Percentiles rank a stretch among this genome's conserved stretches.
These are phyloP conservation scores for Dermatemys mawii DNA, from an alignment of 2,113 vertebrate species.

Conservation along the genomic window DNA sequence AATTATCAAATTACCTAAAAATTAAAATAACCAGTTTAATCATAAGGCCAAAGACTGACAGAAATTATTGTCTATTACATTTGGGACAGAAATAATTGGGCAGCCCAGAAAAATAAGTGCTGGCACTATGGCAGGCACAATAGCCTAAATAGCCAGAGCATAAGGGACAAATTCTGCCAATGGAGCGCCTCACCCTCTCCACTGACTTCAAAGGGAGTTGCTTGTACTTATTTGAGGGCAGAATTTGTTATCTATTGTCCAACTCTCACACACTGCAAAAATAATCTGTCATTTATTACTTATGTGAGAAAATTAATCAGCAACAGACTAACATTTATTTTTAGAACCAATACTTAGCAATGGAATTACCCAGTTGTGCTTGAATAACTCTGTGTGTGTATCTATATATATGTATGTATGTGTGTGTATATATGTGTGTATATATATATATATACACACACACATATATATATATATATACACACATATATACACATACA, in stretches of 20 bases:
- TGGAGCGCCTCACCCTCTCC: neutral
- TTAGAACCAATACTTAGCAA: conserved; percentile 29
- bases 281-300: conserved; percentile 67
- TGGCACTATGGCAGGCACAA: neutral
- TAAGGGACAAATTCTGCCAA: neutral
- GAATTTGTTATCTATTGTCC: conserved; percentile 36
- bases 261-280: conserved; percentile 61
- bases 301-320: conserved; percentile 50
- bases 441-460: too few relatives aligned
- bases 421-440: too few relatives aligned
- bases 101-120: neutral
- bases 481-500: conserved; percentile 23
- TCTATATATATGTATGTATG: too few relatives aligned
- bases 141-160: neutral
- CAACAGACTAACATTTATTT: conserved; percentile 49
- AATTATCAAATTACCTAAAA: neutral
- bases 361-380: conserved; percentile 23
- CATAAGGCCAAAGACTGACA: neutral
- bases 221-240: neutral
- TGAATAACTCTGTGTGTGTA: too few relatives aligned
- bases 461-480: too few relatives aligned
- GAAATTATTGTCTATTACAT: neutral
- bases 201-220: neutral
- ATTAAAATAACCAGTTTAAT: neutral
- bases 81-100: neutral